Conservation (phyloP, 2,113 vertebrate species). For the Muntiacus reevesi region DNA sequence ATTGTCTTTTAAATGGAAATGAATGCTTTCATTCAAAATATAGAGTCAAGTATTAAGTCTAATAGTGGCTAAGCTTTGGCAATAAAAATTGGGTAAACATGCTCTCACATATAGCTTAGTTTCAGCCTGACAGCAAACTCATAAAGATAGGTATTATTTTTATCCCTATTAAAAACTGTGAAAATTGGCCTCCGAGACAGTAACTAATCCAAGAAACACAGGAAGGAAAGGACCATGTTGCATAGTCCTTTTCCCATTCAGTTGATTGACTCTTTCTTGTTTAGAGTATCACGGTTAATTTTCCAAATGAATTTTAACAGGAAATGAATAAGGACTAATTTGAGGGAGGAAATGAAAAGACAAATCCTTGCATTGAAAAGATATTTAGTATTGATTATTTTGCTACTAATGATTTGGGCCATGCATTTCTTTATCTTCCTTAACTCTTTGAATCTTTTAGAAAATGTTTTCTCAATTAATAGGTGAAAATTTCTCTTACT, state of each 20-base stretch:
- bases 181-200: not conserved
- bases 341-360: not conserved
- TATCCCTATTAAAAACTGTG: not conserved
- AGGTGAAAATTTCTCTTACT: not conserved
- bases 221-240: not conserved
- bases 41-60: not conserved
- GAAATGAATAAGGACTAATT: not conserved
- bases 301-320: slow-evolving; percentile 1
- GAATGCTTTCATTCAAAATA: not conserved
- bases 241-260: not conserved
- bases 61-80: not conserved
- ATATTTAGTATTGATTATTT: not conserved
- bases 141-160: not conserved
- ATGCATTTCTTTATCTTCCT: not conserved
- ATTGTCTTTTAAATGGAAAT: not conserved
- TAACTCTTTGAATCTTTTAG: not conserved
- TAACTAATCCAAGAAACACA: not conserved
- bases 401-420: not conserved
- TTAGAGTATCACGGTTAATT: not conserved
- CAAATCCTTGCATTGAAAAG: slow-evolving; percentile 17
- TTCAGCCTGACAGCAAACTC: not conserved
- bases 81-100: not conserved
- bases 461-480: not conserved
- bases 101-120: not conserved
- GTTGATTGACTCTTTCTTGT: not conserved